Conservation (phyloP, 2,113 vertebrate species). For the Propithecus coquereli region DNA sequence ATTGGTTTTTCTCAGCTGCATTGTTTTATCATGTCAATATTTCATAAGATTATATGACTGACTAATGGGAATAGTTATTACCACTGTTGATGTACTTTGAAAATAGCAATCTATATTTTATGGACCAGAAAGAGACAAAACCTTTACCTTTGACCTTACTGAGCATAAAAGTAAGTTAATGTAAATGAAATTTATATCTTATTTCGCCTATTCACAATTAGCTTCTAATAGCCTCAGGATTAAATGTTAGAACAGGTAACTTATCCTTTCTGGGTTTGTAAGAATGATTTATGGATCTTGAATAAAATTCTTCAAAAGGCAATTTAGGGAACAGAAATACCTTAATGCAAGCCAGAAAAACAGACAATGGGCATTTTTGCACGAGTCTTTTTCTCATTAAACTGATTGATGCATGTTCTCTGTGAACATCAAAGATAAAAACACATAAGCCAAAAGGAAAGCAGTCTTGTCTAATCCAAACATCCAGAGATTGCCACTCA, state of each 20-base stretch:
- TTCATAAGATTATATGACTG: constrained; percentile 87
- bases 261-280: constrained; percentile 67
- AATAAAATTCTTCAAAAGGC: constrained; percentile 39
- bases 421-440: not conserved
- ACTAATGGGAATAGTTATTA: constrained; percentile 90
- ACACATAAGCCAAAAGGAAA: not conserved
- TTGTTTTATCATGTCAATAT: constrained; percentile 90
- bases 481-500: not conserved
- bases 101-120: constrained; percentile 89
- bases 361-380: not conserved
- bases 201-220: constrained; percentile 80
- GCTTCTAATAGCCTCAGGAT: constrained; percentile 78
- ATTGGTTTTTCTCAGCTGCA: constrained; percentile 79
- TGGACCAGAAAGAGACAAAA: constrained; percentile 83
- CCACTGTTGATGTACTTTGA: constrained; percentile 86
- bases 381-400: not conserved
- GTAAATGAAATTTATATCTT: constrained; percentile 83
- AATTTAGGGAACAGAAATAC: constrained; percentile 30
- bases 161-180: constrained; percentile 81
- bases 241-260: constrained; percentile 75
- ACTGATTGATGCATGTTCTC: not conserved
- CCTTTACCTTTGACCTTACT: constrained; percentile 82
- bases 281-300: constrained; percentile 71
- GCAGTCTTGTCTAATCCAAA: no score
- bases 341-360: not conserved